Conservation (phyloP, 2,113 vertebrate species). For the Lamprotornis superbus region DNA sequence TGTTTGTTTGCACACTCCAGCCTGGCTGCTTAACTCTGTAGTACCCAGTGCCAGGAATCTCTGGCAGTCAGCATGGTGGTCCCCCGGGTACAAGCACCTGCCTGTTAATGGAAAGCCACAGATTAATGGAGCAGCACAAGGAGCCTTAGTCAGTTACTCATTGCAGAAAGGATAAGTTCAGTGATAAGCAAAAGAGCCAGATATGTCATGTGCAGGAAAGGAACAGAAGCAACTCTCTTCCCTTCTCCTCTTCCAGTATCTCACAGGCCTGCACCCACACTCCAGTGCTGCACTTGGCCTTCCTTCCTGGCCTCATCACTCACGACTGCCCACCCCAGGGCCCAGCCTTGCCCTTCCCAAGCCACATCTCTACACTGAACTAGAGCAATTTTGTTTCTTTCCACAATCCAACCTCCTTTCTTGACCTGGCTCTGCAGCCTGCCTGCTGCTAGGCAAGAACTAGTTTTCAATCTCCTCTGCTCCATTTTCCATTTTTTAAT, state of each 20-base stretch:
- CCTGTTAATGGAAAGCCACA: slow-evolving; percentile 66
- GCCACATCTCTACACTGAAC: not conserved
- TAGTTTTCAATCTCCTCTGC: not conserved
- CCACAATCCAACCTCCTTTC: not conserved
- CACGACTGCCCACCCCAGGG: not conserved
- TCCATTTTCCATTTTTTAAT: slow-evolving; percentile 8
- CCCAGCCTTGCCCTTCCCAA: not conserved
- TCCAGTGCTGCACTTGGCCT: not conserved
- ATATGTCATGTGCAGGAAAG: not conserved
- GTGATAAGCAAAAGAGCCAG: slow-evolving; percentile 1
- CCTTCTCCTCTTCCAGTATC: not conserved
- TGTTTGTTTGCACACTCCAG: slow-evolving; percentile 46
- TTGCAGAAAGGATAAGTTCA: slow-evolving; percentile 13
- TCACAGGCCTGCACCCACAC: not conserved
- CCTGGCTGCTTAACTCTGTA: slow-evolving; percentile 42
- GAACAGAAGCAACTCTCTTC: not conserved
- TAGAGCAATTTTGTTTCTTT: not conserved
- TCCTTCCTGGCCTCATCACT: not conserved
- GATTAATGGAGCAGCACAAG: slow-evolving; percentile 49
- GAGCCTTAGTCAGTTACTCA: slow-evolving; percentile 43
- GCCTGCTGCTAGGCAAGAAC: not conserved
- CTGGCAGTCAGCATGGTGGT: slow-evolving; percentile 50
- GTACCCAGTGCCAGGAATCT: slow-evolving; percentile 30
- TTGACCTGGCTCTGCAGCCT: not conserved
- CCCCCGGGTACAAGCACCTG: slow-evolving; percentile 52